Percentiles rank a stretch among this genome's conserved stretches.
Conservation (phyloP, 92 coral and sea anemone genomes). For the Phymanthus crucifer region DNA sequence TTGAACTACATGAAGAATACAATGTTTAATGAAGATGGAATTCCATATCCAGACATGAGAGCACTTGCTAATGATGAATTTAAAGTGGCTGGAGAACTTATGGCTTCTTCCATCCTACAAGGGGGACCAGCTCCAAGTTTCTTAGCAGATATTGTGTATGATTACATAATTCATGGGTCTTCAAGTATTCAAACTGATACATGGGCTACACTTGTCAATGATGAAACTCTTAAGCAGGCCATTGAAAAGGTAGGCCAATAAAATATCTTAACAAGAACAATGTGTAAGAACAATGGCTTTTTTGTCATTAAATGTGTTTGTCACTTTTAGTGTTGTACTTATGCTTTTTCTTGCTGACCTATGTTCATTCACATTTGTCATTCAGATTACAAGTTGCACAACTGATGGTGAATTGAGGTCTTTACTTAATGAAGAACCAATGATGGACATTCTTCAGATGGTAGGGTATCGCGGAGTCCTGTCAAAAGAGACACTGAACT, state of each 20-base stretch:
- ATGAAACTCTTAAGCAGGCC: conserved; percentile 24
- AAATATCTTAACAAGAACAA: no score
- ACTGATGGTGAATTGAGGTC: conserved; percentile 51
- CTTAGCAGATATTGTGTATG: conserved; percentile 27
- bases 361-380: not conserved
- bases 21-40: conserved; percentile 26
- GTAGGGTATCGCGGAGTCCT: conserved; percentile 61
- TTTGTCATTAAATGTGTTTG: no score
- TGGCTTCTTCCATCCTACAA: conserved; percentile 30
- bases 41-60: conserved; percentile 36
- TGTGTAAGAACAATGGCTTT: not conserved
- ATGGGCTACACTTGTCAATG: conserved; percentile 23
- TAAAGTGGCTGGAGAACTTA: conserved; percentile 30
- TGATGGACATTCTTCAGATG: conserved; percentile 53
- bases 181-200: conserved; percentile 24
- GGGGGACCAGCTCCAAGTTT: conserved; percentile 40
- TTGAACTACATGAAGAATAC: conserved; percentile 27
- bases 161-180: conserved; percentile 27
- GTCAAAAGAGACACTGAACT: conserved; percentile 60
- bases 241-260: conserved; percentile 16
- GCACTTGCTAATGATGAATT: conserved; percentile 27
- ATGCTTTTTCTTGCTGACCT: not conserved
- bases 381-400: conserved; percentile 55
- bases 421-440: conserved; percentile 52
- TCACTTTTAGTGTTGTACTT: no score